Percentiles rank a stretch among this genome's conserved stretches.
phyloP scores from a whole-genome alignment of 2,113 vertebrate species.

The Fregata magnificens region DNA sequence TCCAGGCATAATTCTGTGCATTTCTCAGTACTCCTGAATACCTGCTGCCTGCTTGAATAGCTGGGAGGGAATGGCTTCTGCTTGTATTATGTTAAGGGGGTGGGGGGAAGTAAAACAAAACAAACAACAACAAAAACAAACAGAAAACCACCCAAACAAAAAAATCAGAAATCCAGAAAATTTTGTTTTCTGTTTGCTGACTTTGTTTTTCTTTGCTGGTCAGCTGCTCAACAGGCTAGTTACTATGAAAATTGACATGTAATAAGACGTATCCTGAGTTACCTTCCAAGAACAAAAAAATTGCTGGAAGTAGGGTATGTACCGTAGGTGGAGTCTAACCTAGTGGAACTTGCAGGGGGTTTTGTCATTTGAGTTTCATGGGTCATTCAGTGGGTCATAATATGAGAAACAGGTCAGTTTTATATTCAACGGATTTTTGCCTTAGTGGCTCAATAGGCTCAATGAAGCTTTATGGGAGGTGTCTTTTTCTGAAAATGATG shows the following conservation, averaged over 20 bases:
- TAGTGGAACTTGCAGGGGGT: neutral
- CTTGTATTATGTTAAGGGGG: neutral
- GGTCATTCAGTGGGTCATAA: neutral
- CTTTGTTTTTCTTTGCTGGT: neutral
- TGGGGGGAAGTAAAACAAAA: too few species aligned
- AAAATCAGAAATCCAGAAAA: neutral
- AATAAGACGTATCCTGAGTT: neutral
- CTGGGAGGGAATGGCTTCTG: neutral
- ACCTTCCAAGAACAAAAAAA: neutral
- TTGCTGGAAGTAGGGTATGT: neutral
- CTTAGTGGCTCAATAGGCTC: neutral
- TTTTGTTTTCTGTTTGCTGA: neutral
- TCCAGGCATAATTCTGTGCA: constrained; percentile 10
- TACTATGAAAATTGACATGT: neutral
- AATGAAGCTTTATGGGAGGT: neutral
- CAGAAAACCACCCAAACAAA: neutral
- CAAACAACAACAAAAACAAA: neutral
- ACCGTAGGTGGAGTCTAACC: neutral
- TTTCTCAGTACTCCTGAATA: neutral
- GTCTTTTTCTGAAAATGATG: neutral
- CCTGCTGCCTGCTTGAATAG: neutral
- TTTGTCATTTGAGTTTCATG: neutral
- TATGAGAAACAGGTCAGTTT: neutral
- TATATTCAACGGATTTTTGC: neutral
- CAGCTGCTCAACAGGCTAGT: neutral